These are phyloP conservation scores for Dendrophyllia cribrosa DNA, from an alignment of 64 coral and sea anemone species.

Conservation along the genomic window DNA sequence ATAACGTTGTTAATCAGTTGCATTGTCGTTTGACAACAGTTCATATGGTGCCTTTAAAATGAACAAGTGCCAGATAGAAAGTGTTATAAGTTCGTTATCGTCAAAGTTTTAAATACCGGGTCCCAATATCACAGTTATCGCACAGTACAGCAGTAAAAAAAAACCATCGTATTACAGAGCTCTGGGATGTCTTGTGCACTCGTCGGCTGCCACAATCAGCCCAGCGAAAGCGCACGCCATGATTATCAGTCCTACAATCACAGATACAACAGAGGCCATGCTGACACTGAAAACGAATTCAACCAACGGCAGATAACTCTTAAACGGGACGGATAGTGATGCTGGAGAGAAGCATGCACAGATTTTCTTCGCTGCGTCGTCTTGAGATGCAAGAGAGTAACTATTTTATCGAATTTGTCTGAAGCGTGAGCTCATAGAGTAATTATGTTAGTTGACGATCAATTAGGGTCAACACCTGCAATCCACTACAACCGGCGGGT, in stretches of 20 bases:
- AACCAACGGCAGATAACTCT: neutral
- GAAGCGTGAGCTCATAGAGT: slow-evolving; percentile 35
- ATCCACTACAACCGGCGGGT: neutral
- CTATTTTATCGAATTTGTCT: neutral
- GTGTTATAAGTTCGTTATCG: neutral
- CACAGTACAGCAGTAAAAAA: slow-evolving; percentile 6
- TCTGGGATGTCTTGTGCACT: slow-evolving; percentile 61
- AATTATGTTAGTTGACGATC: slow-evolving; percentile 40
- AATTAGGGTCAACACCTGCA: slow-evolving; percentile 20
- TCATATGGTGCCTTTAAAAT: neutral
- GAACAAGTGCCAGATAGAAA: neutral
- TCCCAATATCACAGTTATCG: slow-evolving; percentile 18
- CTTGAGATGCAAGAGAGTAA: neutral
- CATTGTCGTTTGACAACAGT: neutral
- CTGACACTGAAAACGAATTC: neutral
- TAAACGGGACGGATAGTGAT: neutral
- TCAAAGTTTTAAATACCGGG: neutral
- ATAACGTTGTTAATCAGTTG: neutral
- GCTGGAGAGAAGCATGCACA: neutral
- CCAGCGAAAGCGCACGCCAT: slow-evolving; percentile 78
- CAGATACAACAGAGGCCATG: slow-evolving; percentile 48
- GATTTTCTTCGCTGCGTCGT: neutral
- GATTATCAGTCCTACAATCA: slow-evolving; percentile 65
- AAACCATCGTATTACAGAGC: neutral
- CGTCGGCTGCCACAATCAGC: slow-evolving; percentile 81